Evolutionary conservation across 2,888 invertebrate species (phyloP).

Genomic region (Apamea epomidion): DNA sequence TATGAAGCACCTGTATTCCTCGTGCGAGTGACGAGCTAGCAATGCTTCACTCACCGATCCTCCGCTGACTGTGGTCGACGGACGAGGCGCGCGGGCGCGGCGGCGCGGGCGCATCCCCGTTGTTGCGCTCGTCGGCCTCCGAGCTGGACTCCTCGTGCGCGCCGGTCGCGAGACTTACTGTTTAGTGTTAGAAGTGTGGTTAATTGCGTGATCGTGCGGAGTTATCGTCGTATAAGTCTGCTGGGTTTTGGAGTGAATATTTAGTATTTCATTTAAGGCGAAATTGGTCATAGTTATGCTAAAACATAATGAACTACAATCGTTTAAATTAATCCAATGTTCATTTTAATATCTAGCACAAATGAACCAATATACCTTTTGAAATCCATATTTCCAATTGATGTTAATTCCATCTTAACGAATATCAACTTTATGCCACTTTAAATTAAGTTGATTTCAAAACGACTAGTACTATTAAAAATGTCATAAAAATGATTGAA

Average conservation of each 20-base stretch:
- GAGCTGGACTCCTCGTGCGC: slow-evolving; percentile 96
- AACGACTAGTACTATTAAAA: too few relatives aligned
- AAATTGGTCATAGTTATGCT: background rate
- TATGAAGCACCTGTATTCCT: slow-evolving; percentile 96
- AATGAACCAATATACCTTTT: background rate
- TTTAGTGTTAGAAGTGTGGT: slow-evolving; percentile 43
- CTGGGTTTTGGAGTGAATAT: background rate
- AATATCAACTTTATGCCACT: too few relatives aligned
- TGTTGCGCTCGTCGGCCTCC: slow-evolving; percentile 88
- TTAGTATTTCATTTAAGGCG: background rate
- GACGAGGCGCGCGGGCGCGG: slow-evolving; percentile 92
- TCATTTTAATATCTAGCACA: background rate
- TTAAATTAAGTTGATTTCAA: too few relatives aligned
- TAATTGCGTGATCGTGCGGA: slow-evolving; percentile 45
- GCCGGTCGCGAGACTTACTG: slow-evolving; percentile 93
- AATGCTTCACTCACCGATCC: slow-evolving; percentile 77
- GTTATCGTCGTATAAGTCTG: background rate
- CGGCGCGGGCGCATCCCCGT: slow-evolving; percentile 81
- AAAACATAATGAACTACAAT: background rate
- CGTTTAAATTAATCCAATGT: background rate
- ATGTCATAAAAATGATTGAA: too few relatives aligned
- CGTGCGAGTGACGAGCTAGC: slow-evolving; percentile 83
- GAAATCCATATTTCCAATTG: background rate
- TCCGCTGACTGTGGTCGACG: slow-evolving; percentile 90
- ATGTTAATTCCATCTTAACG: too few relatives aligned